phyloP scores from a whole-genome alignment of 2,888 invertebrate genomes.

The Portevinia maculata region DNA sequence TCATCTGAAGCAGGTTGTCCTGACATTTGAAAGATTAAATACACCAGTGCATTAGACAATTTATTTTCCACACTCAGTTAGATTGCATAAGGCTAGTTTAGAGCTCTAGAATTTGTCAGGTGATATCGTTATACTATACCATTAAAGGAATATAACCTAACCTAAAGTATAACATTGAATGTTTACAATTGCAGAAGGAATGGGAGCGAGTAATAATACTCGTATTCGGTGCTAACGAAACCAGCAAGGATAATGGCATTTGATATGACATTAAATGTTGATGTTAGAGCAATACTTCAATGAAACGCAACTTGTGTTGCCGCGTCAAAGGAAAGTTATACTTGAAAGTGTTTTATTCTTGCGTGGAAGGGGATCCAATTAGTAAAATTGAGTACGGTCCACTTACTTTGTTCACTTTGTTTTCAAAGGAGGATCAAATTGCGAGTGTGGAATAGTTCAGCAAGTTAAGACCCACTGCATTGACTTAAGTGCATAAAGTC shows the following conservation, averaged over 20 bases:
- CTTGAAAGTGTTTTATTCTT: neutral
- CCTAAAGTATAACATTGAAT: neutral
- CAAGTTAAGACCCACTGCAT: too few relatives aligned
- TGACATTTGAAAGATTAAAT: constrained; percentile 58
- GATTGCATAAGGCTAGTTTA: constrained; percentile 22
- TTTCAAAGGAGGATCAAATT: too few relatives aligned
- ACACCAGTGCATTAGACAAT: constrained; percentile 52
- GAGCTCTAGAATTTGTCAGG: constrained; percentile 31
- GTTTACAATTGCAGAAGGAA: neutral
- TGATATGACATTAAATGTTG: constrained; percentile 20
- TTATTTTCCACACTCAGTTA: constrained; percentile 52
- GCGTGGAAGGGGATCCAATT: neutral
- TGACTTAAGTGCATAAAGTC: too few relatives aligned
- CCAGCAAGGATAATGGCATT: constrained; percentile 41
- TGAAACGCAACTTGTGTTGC: constrained; percentile 4
- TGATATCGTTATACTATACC: too few relatives aligned
- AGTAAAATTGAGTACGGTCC: too few relatives aligned
- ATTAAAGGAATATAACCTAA: too few relatives aligned
- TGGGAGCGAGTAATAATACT: too few relatives aligned
- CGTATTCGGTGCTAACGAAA: constrained; percentile 9
- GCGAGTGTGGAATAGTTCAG: too few relatives aligned
- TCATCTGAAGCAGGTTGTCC: constrained; percentile 7
- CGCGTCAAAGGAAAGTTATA: neutral
- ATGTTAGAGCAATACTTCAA: constrained; percentile 14
- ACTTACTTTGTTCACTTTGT: too few relatives aligned